phyloP scores from a whole-genome alignment of 2,113 vertebrate genomes.

The Rhineura floridana region DNA sequence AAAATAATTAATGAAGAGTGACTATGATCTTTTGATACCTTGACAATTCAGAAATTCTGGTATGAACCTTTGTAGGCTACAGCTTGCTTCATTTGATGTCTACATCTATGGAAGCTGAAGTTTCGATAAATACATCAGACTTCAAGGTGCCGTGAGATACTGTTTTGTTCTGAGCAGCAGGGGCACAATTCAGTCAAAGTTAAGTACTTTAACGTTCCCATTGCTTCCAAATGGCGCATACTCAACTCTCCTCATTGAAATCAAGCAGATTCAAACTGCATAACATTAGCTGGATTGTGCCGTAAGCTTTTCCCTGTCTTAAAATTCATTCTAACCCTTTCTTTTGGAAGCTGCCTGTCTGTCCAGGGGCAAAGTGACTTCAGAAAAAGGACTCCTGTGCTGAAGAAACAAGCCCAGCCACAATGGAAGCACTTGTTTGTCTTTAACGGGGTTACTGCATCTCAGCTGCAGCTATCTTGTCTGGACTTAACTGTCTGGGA shows the following conservation, averaged over 20 bases:
- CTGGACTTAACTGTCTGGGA: conserved; percentile 77
- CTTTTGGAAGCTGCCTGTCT: conserved; percentile 71
- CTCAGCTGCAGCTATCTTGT: conserved; percentile 69
- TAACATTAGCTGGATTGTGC: background rate
- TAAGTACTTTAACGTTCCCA: background rate
- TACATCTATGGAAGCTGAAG: background rate
- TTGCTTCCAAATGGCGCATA: background rate
- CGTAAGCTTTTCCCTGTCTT: background rate
- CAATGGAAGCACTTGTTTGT: conserved; percentile 78
- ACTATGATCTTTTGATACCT: background rate
- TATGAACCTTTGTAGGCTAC: background rate
- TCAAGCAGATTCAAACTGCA: background rate
- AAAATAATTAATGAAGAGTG: background rate
- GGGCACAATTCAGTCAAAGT: background rate
- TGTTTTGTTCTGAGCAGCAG: background rate
- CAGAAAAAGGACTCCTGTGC: conserved; percentile 66
- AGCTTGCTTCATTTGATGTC: background rate
- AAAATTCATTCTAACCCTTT: background rate
- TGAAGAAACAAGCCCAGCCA: conserved; percentile 71
- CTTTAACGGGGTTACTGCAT: conserved; percentile 66
- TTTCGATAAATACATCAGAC: too few relatives aligned
- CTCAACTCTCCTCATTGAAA: background rate
- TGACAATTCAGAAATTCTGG: background rate
- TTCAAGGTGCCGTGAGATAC: background rate
- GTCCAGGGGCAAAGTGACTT: conserved; percentile 62